Percentiles rank a stretch among this genome's conserved stretches.
These are phyloP conservation scores for Leptatherina wallacei DNA, from an alignment of 2,797 vertebrate species.

Conservation along the genomic window DNA sequence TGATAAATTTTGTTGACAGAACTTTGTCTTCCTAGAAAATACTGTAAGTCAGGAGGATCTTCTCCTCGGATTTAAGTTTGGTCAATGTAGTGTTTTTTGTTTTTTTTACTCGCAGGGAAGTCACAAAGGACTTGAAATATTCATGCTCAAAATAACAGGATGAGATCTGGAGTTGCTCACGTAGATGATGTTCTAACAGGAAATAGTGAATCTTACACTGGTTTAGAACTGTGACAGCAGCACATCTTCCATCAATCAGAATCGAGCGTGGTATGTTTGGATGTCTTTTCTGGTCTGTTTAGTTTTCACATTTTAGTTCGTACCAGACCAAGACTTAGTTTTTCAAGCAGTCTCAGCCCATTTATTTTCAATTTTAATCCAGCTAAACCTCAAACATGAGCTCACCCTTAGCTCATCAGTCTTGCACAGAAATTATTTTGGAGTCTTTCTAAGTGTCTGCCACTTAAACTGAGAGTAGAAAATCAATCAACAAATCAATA, in stretches of 20 bases:
- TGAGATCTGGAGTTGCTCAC: background rate
- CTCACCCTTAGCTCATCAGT: constrained; percentile 1
- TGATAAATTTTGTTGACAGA: background rate
- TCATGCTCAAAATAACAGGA: background rate
- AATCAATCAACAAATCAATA: constrained; percentile 63
- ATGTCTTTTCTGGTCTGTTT: background rate
- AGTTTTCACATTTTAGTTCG: background rate
- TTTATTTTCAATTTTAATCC: background rate
- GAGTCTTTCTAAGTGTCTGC: constrained; percentile 26
- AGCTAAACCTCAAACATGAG: background rate
- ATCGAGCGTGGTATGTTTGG: background rate
- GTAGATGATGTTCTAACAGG: background rate
- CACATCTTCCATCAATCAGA: background rate
- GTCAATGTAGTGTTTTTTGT: background rate
- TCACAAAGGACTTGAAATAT: background rate
- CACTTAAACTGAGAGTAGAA: constrained; percentile 23
- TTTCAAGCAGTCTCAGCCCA: background rate
- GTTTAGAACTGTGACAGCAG: background rate
- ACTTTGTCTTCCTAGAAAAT: background rate
- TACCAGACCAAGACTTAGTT: background rate
- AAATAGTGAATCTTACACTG: background rate
- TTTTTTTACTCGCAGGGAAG: background rate
- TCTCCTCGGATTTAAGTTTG: background rate
- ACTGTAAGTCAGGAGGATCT: background rate
- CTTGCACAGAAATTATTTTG: constrained; percentile 26